phyloP scores from a whole-genome alignment of 2,797 vertebrate genomes.

The Sphenodon punctatus region DNA sequence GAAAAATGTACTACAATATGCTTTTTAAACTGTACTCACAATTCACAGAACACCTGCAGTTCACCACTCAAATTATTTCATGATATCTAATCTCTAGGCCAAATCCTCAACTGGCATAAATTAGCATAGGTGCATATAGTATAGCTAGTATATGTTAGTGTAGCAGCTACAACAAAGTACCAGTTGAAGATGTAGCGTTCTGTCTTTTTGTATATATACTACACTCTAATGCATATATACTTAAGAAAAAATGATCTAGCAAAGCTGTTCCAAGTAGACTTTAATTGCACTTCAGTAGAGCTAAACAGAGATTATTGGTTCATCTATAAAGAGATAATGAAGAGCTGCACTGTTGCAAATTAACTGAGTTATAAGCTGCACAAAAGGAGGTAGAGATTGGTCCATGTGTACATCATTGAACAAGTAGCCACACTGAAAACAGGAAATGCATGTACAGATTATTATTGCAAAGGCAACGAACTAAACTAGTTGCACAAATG shows the following conservation, averaged over 20 bases:
- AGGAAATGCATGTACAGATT: not conserved
- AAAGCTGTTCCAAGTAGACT: not conserved
- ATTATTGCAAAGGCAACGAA: not conserved
- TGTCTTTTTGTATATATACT: not conserved
- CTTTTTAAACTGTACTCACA: not conserved
- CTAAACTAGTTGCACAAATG: not conserved
- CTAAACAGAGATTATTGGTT: not conserved
- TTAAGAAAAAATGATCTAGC: not conserved
- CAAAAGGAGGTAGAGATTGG: not conserved
- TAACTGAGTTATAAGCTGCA: not conserved
- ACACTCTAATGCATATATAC: not conserved
- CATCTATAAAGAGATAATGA: not conserved
- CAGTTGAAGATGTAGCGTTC: not conserved
- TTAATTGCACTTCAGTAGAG: not conserved
- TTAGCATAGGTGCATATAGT: not conserved
- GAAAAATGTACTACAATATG: not conserved
- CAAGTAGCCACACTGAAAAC: not conserved
- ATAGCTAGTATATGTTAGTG: too few species aligned
- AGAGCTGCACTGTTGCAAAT: not conserved
- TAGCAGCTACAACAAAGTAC: too few species aligned
- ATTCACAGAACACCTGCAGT: not conserved
- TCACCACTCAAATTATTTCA: rapidly evolving
- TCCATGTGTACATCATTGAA: too few species aligned
- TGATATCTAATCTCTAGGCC: not conserved
- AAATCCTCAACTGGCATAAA: not conserved